phyloP scores from a whole-genome alignment of 2,113 vertebrate genomes.

The Miniopterus natalensis region DNA sequence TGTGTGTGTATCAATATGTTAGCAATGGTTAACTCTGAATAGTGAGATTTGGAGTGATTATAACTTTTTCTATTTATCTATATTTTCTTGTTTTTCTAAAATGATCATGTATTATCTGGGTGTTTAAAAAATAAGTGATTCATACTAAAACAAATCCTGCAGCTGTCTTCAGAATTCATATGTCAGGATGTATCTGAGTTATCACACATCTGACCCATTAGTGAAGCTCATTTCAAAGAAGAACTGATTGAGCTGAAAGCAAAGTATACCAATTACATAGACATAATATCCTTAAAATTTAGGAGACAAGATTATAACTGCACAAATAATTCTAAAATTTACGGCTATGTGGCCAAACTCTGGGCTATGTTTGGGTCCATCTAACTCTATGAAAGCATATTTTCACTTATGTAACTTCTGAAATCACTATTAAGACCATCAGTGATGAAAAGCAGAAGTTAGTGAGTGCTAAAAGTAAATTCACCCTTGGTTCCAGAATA shows the following conservation, averaged over 20 bases:
- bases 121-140: constrained; percentile 65
- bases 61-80: constrained; percentile 23
- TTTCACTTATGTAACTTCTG: constrained; percentile 61
- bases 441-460: constrained; percentile 17
- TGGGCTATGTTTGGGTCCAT: constrained; percentile 49
- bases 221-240: constrained; percentile 67
- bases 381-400: constrained; percentile 55
- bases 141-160: constrained; percentile 48
- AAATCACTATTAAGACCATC: constrained; percentile 55
- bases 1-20: background rate
- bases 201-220: constrained; percentile 72
- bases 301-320: constrained; percentile 46
- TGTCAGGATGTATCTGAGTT: constrained; percentile 73
- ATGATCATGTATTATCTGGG: constrained; percentile 28
- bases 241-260: constrained; percentile 67
- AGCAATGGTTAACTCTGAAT: background rate
- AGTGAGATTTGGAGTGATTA: background rate
- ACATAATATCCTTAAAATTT: constrained; percentile 66
- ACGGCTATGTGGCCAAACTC: constrained; percentile 45
- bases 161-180: constrained; percentile 67
- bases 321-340: constrained; percentile 66
- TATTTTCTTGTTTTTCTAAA: constrained; percentile 58
- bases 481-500: background rate
- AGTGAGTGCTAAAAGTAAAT: constrained; percentile 9
- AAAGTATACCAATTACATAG: constrained; percentile 33